These are phyloP conservation scores for Dipodomys spectabilis DNA, from an alignment of 2,113 vertebrate genomes.

Conservation along the genomic window DNA sequence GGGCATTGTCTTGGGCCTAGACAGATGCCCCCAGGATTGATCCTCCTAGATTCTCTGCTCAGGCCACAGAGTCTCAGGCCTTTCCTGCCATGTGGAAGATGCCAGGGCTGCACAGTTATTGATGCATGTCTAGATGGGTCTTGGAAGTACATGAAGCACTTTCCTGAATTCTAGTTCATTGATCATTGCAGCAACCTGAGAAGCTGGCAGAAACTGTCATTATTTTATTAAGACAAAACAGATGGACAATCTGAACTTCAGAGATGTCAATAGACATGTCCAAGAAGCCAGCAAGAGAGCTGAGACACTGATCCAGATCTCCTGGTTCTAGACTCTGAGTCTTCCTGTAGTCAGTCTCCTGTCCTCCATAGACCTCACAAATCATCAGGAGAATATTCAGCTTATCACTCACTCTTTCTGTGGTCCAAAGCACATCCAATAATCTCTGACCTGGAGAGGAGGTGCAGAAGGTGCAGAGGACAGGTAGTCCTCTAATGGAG, in stretches of 20 bases:
- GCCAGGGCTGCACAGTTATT: not conserved
- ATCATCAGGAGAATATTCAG: not conserved
- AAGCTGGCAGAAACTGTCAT: not conserved
- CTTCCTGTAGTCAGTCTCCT: not conserved
- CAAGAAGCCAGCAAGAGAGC: not conserved
- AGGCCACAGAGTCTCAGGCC: not conserved
- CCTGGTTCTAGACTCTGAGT: not conserved
- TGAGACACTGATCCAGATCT: not conserved
- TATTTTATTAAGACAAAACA: not conserved
- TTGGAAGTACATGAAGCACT: not conserved
- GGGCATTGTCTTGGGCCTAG: not conserved
- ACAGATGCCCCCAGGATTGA: not conserved
- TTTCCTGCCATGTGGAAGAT: not conserved
- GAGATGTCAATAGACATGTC: not conserved
- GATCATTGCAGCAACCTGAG: not conserved
- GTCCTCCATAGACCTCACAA: not conserved
- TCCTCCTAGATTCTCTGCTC: not conserved
- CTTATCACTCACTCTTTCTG: not conserved
- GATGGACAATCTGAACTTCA: not conserved
- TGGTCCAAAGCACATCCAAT: not conserved
- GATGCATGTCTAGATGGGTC: not conserved
- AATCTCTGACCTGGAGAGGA: not conserved
- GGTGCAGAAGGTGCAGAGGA: not conserved
- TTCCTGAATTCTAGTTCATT: not conserved
- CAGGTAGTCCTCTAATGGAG: not conserved